These are phyloP conservation scores for Calephelis nemesis DNA, from an alignment of 1,140 invertebrate species.

Conservation along the genomic window DNA sequence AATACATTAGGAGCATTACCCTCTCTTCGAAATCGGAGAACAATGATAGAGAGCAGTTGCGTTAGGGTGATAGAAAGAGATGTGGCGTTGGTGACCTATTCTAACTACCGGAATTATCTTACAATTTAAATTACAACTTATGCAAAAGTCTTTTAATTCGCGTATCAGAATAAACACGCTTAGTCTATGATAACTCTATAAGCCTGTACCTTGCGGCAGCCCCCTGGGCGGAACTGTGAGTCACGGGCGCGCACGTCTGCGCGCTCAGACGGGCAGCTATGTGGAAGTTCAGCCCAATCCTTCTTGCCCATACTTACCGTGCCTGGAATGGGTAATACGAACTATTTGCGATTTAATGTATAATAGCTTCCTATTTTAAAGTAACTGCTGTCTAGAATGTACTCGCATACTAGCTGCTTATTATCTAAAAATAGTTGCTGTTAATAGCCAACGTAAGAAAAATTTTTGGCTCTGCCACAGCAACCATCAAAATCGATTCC, in stretches of 20 bases:
- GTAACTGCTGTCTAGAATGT: neutral
- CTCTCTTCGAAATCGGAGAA: no score
- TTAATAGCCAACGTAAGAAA: neutral
- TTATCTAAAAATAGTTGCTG: no score
- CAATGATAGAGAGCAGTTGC: no score
- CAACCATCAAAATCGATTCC: neutral
- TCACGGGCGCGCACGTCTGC: constrained; percentile 43
- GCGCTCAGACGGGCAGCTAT: constrained; percentile 44
- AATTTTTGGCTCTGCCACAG: neutral
- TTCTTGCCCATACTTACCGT: constrained; percentile 28
- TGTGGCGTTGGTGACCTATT: no score
- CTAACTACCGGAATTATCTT: no score
- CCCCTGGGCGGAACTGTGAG: constrained; percentile 34
- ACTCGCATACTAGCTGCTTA: no score
- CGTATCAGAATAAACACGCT: no score
- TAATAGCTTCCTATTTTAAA: neutral
- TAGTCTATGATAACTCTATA: no score
- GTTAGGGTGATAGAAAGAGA: no score
- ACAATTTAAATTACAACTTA: no score
- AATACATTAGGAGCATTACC: no score
- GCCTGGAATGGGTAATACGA: constrained; percentile 33
- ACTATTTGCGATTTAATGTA: constrained; percentile 1
- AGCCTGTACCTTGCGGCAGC: neutral
- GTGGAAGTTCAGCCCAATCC: constrained; percentile 32
- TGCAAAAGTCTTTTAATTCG: no score